A percentile compares a stretch with the other conserved stretches of the same genome.
phyloP scores from a whole-genome alignment of 2,113 vertebrate species.

The Cettia cetti region DNA sequence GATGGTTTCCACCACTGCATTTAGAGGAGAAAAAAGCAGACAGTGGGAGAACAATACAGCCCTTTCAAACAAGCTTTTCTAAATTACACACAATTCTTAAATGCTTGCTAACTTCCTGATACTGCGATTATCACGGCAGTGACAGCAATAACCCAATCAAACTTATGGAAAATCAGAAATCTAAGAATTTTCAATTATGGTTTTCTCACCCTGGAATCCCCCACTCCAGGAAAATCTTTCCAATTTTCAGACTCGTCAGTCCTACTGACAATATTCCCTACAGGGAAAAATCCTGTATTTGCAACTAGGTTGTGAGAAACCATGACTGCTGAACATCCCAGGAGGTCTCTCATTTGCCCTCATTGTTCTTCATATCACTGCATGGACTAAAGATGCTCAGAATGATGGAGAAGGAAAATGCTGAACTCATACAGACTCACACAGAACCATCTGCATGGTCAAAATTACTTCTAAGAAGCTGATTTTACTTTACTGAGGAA shows the following conservation, averaged over 20 bases:
- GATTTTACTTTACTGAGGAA: not conserved
- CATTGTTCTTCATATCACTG: not conserved
- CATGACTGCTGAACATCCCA: rapidly evolving
- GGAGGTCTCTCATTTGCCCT: not conserved
- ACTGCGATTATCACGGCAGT: not conserved
- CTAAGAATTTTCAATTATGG: not conserved
- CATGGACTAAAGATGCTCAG: not conserved
- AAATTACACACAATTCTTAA: not conserved
- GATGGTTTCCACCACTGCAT: not conserved
- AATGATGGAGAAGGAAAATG: not conserved
- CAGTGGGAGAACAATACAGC: not conserved
- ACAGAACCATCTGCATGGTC: not conserved
- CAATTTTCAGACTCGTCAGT: not conserved
- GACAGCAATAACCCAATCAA: not conserved
- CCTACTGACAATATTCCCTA: not conserved
- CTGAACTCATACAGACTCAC: not conserved
- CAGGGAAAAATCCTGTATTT: not conserved
- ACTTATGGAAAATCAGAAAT: not conserved
- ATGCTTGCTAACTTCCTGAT: not conserved
- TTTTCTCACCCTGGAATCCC: not conserved
- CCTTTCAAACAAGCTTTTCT: not conserved
- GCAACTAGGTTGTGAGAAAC: not conserved
- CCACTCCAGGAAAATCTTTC: not conserved
- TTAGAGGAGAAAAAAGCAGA: not conserved
- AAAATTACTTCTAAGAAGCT: not conserved